phyloP scores from a whole-genome alignment of 2,888 invertebrate genomes.

The Caenorhabditis panamensis region DNA sequence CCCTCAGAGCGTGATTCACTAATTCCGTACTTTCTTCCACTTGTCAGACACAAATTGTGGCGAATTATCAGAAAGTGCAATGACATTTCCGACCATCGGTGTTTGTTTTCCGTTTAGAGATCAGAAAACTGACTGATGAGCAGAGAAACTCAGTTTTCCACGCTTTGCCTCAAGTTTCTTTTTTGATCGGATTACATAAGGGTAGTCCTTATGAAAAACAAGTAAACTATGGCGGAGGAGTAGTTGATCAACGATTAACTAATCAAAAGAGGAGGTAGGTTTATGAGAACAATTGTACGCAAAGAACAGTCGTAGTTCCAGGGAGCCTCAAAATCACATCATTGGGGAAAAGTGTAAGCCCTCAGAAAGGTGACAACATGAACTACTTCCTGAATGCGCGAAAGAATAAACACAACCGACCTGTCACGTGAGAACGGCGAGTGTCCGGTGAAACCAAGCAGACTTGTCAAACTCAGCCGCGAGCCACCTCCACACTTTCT shows the following conservation, averaged over 20 bases:
- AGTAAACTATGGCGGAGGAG: not conserved
- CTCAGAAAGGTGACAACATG: no score
- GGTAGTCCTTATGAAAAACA: not conserved
- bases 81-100: not conserved
- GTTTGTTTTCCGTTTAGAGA: not conserved
- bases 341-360: no score
- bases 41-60: not conserved
- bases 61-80: not conserved
- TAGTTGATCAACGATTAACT: not conserved
- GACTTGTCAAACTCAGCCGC: slow-evolving; percentile 65
- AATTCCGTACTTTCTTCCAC: no score
- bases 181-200: slow-evolving; percentile 5
- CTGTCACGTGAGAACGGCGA: slow-evolving; percentile 59
- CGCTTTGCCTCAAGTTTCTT: not conserved
- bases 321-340: no score
- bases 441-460: slow-evolving; percentile 65
- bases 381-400: not conserved
- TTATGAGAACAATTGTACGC: not conserved
- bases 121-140: slow-evolving; percentile 3
- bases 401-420: slow-evolving; percentile 21
- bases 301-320: no score
- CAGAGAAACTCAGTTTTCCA: not conserved
- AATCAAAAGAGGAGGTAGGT: not conserved
- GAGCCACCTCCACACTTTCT: slow-evolving; percentile 57
- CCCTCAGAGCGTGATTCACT: no score